Evolutionary conservation across 1,140 invertebrate genomes (phyloP).

Genomic region (Listronotus oregonensis): DNA sequence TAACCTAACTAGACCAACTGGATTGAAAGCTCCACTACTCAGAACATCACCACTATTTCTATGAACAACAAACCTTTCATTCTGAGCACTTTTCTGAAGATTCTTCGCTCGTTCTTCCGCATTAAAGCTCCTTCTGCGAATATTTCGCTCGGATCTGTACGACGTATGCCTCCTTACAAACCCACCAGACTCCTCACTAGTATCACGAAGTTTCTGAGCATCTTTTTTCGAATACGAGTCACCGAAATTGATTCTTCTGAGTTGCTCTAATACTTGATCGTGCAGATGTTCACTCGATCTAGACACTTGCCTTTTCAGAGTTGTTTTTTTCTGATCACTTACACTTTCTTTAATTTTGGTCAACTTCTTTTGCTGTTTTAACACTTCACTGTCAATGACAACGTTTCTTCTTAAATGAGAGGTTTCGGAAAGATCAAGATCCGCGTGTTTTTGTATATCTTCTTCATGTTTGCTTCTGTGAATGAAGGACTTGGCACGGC

Average conservation of each 20-base stretch:
- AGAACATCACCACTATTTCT: conserved; percentile 10
- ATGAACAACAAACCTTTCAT: neutral
- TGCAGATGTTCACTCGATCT: conserved; percentile 25
- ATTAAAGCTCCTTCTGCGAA: conserved; percentile 17
- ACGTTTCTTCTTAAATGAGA: conserved; percentile 29
- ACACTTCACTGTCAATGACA: conserved; percentile 21
- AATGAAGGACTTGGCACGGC: conserved; percentile 35
- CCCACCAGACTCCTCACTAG: neutral
- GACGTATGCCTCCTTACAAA: conserved; percentile 1
- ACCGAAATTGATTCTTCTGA: conserved; percentile 23
- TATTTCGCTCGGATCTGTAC: conserved; percentile 9
- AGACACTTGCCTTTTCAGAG: conserved; percentile 8
- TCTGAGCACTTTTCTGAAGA: neutral
- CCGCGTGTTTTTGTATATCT: neutral
- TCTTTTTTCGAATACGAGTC: conserved; percentile 25
- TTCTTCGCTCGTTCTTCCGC: neutral
- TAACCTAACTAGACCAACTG: too few relatives aligned
- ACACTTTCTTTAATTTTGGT: neutral
- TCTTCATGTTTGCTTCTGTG: conserved; percentile 17
- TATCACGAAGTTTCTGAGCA: neutral
- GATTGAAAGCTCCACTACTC: neutral
- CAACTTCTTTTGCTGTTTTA: conserved; percentile 22
- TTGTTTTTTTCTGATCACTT: conserved; percentile 1
- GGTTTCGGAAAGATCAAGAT: conserved; percentile 27
- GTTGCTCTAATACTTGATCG: conserved; percentile 21